phyloP scores from a whole-genome alignment of 2,797 vertebrate genomes.

The Malacoctenus gilli region DNA sequence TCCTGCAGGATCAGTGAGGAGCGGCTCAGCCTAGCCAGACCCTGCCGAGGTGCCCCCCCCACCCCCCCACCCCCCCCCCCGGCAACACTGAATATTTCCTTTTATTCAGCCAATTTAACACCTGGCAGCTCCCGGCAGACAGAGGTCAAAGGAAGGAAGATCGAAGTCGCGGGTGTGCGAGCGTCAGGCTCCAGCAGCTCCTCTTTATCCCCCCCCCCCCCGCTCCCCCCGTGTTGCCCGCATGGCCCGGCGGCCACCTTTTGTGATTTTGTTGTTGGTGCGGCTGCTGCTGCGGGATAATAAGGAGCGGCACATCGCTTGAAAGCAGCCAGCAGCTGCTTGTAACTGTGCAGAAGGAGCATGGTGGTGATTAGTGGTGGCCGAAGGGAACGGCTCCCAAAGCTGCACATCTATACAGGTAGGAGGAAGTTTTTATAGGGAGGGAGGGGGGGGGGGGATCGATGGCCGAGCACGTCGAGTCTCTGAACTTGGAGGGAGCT shows the following conservation, averaged over 20 bases:
- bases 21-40: slow-evolving; percentile 20
- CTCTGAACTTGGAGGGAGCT: not conserved
- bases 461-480: not conserved
- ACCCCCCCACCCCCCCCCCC: no score
- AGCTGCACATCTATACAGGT: not conserved
- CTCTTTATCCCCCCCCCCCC: slow-evolving; percentile 39
- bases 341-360: slow-evolving; percentile 8
- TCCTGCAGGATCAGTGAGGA: slow-evolving; percentile 21
- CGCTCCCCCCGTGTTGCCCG: slow-evolving; percentile 15
- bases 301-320: slow-evolving; percentile 10
- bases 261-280: slow-evolving; percentile 15
- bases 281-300: not conserved
- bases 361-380: slow-evolving; percentile 21
- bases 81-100: slow-evolving; percentile 35
- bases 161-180: slow-evolving; percentile 37
- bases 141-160: slow-evolving; percentile 45
- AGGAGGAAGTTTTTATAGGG: not conserved
- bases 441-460: no score
- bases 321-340: slow-evolving; percentile 13
- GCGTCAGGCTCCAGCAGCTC: slow-evolving; percentile 13
- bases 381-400: slow-evolving; percentile 4
- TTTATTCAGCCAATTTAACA: slow-evolving; percentile 53
- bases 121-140: slow-evolving; percentile 12
- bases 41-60: slow-evolving; percentile 16
- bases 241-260: slow-evolving; percentile 1